Conservation (phyloP, 2,113 vertebrate genomes). For the Chloebia gouldiae region DNA sequence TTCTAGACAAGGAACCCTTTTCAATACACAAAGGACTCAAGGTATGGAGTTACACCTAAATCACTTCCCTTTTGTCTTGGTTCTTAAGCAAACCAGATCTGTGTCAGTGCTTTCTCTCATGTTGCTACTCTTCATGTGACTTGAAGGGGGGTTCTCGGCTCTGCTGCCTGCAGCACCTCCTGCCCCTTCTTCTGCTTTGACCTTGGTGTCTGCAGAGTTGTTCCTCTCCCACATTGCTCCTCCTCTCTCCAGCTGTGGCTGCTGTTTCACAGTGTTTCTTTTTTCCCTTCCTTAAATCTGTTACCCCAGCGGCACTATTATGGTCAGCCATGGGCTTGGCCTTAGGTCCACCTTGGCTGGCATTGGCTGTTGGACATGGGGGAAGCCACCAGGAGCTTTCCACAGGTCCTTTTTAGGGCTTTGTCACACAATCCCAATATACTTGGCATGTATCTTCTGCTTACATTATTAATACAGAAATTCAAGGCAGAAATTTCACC, state of each 20-base stretch:
- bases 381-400: not conserved
- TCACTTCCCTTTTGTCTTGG: not conserved
- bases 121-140: not conserved
- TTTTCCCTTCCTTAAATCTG: not conserved
- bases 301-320: not conserved
- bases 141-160: not conserved
- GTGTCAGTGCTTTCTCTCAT: not conserved
- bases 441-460: not conserved
- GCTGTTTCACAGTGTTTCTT: not conserved
- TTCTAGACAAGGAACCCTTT: not conserved
- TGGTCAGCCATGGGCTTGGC: accelerated
- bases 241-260: not conserved
- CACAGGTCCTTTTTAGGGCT: not conserved
- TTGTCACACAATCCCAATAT: not conserved
- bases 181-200: not conserved
- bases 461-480: not conserved
- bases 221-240: not conserved
- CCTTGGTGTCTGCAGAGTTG: not conserved
- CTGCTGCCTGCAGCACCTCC: not conserved
- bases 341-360: not conserved
- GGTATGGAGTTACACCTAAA: not conserved
- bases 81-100: not conserved
- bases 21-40: not conserved
- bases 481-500: not conserved
- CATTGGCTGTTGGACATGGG: not conserved